Base-by-base conservation (phyloP, 2,888 invertebrate genomes). In the Mellilla xanthometata region DNA sequence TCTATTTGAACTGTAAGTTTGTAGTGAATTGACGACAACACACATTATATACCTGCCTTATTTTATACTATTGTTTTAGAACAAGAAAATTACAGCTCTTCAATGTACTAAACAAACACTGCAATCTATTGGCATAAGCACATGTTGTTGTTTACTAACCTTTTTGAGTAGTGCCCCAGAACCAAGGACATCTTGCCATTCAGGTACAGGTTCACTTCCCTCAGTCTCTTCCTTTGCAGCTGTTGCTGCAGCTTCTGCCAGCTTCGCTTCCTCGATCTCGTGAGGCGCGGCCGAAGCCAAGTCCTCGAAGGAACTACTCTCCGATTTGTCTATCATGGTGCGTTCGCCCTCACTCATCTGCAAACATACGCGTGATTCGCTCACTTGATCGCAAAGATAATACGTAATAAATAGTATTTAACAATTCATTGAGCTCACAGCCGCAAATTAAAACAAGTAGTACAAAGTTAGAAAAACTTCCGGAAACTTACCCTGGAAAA, bases 171-270 rank as follows among this genome's bases (percentile, higher is more conserved):
- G 76, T 49, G 94, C 93, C 13, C 94, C 94, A 81, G 94, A 96
- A 8, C 96, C 96, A 43, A 96, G 86, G 39, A 97, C 91, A 79
- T 96, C 96, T 57, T 95, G 90, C 91, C 94, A 94, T 56, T 93
- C 81, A 41, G 65, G 57, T 63, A 76, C 74, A 24, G 47, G 38
- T 6, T 19, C 40, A 9, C 65, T 61, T 34, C 79, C 79, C 23
- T 63, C 55, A 24, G 72, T 55, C 49, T 74, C 81, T 15, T 79
- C 76, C 43, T 74, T 79, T 19, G 75, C 78, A 2, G 65, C 58
- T 2, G 72, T 58, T 8, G 79, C 79, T 5, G 76, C 84, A 29
- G 81, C 88, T 46, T 81, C 88, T 0, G 86, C 82, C 3, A 85
- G 66, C 50, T 87, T 85, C 1, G 86, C 86, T 54, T 86, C 88